These are phyloP conservation scores for Mola mola DNA, from an alignment of 2,113 vertebrate genomes.

Conservation along the genomic window DNA sequence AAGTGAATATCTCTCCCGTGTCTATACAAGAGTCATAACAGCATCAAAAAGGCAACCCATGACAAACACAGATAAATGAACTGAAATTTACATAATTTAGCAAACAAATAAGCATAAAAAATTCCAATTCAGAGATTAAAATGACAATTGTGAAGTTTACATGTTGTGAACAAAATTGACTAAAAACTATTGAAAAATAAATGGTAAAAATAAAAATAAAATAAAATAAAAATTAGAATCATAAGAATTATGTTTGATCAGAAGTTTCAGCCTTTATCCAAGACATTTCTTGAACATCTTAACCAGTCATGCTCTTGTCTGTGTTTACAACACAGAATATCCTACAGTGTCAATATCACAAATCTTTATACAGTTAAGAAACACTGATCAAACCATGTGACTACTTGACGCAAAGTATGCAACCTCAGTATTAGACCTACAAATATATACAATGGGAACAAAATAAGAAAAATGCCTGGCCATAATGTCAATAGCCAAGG, in stretches of 20 bases:
- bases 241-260: constrained; percentile 8
- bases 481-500: constrained; percentile 6
- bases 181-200: constrained; percentile 37
- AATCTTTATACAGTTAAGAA: constrained; percentile 38
- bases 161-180: constrained; percentile 27
- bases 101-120: constrained; percentile 39
- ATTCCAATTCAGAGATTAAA: constrained; percentile 32
- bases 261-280: constrained; percentile 6
- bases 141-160: constrained; percentile 28
- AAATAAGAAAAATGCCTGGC: constrained; percentile 1
- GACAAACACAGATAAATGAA: constrained; percentile 21
- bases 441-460: constrained; percentile 29
- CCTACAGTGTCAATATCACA: neutral
- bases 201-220: constrained; percentile 19
- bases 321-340: neutral
- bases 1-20: constrained; percentile 11
- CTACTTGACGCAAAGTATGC: constrained; percentile 21
- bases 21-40: constrained; percentile 30
- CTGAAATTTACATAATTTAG: constrained; percentile 36
- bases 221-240: constrained; percentile 29
- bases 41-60: constrained; percentile 31
- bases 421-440: constrained; percentile 18
- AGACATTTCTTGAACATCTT: constrained; percentile 14
- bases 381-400: constrained; percentile 29
- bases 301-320: constrained; percentile 9